These are phyloP conservation scores for Xanthorhoe spadicearia DNA, from an alignment of 2,888 invertebrate species.

Conservation along the genomic window DNA sequence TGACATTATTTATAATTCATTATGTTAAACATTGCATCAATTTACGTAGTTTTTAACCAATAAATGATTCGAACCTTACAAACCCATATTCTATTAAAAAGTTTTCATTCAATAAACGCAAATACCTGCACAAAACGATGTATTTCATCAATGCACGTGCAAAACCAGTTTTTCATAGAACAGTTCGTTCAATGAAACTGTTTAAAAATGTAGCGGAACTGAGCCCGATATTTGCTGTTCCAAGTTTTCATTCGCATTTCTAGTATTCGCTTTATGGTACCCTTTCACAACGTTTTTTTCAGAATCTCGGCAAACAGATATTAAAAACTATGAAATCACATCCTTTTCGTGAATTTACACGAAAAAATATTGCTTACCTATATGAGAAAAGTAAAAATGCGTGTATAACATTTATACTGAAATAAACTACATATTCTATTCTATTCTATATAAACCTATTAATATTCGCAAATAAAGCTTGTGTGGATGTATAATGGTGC, in stretches of 20 bases:
- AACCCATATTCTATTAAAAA: neutral
- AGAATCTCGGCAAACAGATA: neutral
- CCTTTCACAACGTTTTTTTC: slow-evolving; percentile 2
- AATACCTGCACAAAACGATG: neutral
- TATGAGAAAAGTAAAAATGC: too few relatives aligned
- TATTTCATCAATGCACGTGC: neutral
- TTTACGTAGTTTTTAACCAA: too few relatives aligned
- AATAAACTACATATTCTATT: too few relatives aligned
- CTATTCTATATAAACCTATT: too few relatives aligned
- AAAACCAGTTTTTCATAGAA: neutral
- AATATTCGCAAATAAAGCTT: too few relatives aligned
- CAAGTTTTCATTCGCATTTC: slow-evolving; percentile 22
- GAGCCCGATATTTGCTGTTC: slow-evolving; percentile 25
- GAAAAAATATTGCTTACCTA: too few relatives aligned
- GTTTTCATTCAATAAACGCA: neutral
- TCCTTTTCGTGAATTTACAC: too few relatives aligned
- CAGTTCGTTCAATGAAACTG: slow-evolving; percentile 14
- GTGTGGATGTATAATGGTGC: too few relatives aligned
- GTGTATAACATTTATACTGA: too few relatives aligned
- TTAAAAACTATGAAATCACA: neutral
- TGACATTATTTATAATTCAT: too few relatives aligned
- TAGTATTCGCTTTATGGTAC: slow-evolving; percentile 16
- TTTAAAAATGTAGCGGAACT: slow-evolving; percentile 18
- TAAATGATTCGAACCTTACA: too few relatives aligned
- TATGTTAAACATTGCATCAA: too few relatives aligned